A percentile compares a stretch with the other conserved stretches of the same genome.
Evolutionary conservation across 2,888 invertebrate species (phyloP).

Genomic region (Therioaphis trifolii): DNA sequence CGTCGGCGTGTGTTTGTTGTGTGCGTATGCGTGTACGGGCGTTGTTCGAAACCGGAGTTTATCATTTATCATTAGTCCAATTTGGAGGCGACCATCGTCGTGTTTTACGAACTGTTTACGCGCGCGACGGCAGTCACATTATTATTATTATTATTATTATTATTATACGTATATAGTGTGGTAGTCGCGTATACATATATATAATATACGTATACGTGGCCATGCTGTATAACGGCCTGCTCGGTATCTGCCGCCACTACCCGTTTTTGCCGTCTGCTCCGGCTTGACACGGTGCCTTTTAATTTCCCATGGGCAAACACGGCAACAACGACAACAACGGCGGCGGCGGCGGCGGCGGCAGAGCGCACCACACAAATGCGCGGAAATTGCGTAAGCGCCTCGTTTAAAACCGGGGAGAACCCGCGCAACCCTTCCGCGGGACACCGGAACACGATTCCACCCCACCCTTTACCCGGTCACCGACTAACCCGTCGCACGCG

Average conservation of each 20-base stretch:
- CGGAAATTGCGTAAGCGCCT: constrained; percentile 54
- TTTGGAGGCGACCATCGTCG: neutral
- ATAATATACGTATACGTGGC: no score
- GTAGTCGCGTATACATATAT: no score
- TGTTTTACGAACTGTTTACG: neutral
- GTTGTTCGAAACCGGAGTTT: neutral
- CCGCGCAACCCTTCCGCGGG: neutral
- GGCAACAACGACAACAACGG: no score
- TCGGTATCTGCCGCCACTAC: neutral
- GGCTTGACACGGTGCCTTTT: constrained; percentile 43
- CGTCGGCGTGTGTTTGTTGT: no score
- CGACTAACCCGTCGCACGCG: neutral
- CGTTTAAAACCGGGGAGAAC: constrained; percentile 24
- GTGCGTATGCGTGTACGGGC: neutral
- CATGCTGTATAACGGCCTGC: neutral
- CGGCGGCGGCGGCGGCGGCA: neutral
- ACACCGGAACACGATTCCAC: no score
- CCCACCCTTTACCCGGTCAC: neutral
- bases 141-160: no score
- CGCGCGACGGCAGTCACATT: neutral
- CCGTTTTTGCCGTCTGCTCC: constrained; percentile 38
- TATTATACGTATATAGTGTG: no score
- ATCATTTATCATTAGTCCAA: constrained; percentile 31
- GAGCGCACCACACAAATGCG: constrained; percentile 27
- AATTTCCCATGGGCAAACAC: constrained; percentile 61